Percentiles rank a stretch among this genome's conserved stretches.
phyloP scores from a whole-genome alignment of 2,113 vertebrate genomes.

The Cheilinus undulatus region DNA sequence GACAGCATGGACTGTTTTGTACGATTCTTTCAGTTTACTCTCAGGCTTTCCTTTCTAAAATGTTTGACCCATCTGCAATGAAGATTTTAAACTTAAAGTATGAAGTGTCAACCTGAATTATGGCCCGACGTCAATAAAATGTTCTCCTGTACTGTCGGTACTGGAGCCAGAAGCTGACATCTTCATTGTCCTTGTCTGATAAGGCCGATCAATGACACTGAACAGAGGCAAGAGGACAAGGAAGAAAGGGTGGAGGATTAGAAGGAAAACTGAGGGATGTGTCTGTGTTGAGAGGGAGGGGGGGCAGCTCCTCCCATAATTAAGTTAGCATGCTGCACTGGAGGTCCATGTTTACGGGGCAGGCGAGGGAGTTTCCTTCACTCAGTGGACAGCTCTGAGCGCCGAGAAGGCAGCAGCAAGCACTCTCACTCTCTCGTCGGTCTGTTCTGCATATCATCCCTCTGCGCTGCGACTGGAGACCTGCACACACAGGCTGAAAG shows the following conservation, averaged over 20 bases:
- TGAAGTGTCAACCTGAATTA: slow-evolving; percentile 67
- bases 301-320: slow-evolving; percentile 83
- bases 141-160: slow-evolving; percentile 6
- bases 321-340: slow-evolving; percentile 81
- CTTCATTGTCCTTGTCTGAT: slow-evolving; percentile 81
- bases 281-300: slow-evolving; percentile 60
- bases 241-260: slow-evolving; percentile 30
- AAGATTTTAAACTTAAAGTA: slow-evolving; percentile 46
- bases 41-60: neutral
- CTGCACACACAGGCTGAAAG: slow-evolving; percentile 55
- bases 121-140: slow-evolving; percentile 30
- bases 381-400: slow-evolving; percentile 75
- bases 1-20: neutral
- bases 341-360: slow-evolving; percentile 84
- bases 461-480: slow-evolving; percentile 65
- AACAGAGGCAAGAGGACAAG: slow-evolving; percentile 52
- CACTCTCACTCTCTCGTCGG: slow-evolving; percentile 70
- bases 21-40: neutral
- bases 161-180: slow-evolving; percentile 78
- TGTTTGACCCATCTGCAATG: slow-evolving; percentile 18
- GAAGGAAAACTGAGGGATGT: slow-evolving; percentile 53
- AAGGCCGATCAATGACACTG: slow-evolving; percentile 76
- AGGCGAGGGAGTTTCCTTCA: slow-evolving; percentile 79
- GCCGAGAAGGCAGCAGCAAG: slow-evolving; percentile 36
- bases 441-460: slow-evolving; percentile 63